Evolutionary conservation across 2,797 vertebrate species (phyloP).

Genomic region (Semaprochilodus insignis): DNA sequence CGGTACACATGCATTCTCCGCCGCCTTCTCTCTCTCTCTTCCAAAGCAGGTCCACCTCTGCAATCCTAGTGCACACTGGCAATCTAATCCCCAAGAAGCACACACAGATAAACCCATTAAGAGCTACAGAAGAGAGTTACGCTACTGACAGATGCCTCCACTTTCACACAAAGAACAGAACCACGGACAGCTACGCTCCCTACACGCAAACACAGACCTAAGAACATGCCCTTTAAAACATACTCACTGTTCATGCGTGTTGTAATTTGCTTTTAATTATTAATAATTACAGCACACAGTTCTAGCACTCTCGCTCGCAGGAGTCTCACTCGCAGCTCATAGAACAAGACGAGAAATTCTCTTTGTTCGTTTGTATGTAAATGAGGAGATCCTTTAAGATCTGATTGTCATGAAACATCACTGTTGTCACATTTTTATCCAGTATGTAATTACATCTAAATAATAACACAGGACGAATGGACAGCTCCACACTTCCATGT

Average conservation of each 20-base stretch:
- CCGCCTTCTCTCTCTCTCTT: constrained; percentile 33
- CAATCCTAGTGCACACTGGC: constrained; percentile 37
- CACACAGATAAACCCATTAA: constrained; percentile 54
- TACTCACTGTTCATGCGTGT: background rate
- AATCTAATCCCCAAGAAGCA: constrained; percentile 46
- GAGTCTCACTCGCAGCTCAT: too few species aligned
- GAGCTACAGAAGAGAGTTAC: constrained; percentile 32
- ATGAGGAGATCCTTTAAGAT: background rate
- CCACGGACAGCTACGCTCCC: background rate
- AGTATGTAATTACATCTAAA: background rate
- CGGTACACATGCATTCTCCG: background rate
- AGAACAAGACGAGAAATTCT: background rate
- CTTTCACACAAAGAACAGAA: background rate
- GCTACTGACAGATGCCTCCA: constrained; percentile 16
- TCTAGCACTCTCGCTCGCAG: too few species aligned
- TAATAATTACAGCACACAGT: background rate
- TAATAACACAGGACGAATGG: background rate
- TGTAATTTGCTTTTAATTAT: background rate
- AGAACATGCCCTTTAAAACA: background rate
- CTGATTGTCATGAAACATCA: too few species aligned
- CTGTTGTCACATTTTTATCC: too few species aligned
- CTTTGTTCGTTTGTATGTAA: too few species aligned
- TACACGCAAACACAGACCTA: background rate
- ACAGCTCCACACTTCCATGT: too few species aligned
- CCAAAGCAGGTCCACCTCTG: constrained; percentile 48